These are phyloP conservation scores for Andrena hattorfiana DNA, from an alignment of 2,888 invertebrate species.

Conservation along the genomic window DNA sequence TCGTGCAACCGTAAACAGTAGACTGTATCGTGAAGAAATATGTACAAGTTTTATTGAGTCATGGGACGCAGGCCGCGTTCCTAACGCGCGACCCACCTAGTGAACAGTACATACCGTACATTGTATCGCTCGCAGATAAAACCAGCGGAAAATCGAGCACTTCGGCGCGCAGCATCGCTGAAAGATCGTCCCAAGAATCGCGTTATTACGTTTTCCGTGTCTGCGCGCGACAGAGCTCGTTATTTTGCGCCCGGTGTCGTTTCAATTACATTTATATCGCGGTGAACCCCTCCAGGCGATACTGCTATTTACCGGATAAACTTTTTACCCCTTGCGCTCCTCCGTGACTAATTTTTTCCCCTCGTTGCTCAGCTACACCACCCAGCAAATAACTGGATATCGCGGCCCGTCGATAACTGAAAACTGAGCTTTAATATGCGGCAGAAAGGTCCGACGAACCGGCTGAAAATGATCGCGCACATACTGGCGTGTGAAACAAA, in stretches of 20 bases:
- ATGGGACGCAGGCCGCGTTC: conserved; percentile 17
- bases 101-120: background rate
- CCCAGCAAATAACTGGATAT: background rate
- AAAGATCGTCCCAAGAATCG: conserved; percentile 14
- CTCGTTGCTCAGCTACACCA: background rate
- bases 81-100: background rate
- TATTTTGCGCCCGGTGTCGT: conserved; percentile 23
- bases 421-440: background rate
- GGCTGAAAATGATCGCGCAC: background rate
- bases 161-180: background rate
- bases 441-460: background rate
- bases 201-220: conserved; percentile 19
- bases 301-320: background rate
- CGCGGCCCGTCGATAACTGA: background rate
- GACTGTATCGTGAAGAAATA: conserved; percentile 10
- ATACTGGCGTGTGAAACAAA: background rate
- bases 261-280: conserved; percentile 40
- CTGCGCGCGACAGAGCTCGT: conserved; percentile 33
- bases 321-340: background rate
- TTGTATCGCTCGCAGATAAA: conserved; percentile 10
- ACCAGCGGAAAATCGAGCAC: conserved; percentile 29
- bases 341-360: conserved; percentile 6
- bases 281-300: background rate
- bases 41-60: conserved; percentile 44
- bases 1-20: conserved; percentile 3